A percentile compares a stretch with the other conserved stretches of the same genome.
Evolutionary conservation across 2,888 invertebrate species (phyloP).

Genomic region (Sinelater perroti): DNA sequence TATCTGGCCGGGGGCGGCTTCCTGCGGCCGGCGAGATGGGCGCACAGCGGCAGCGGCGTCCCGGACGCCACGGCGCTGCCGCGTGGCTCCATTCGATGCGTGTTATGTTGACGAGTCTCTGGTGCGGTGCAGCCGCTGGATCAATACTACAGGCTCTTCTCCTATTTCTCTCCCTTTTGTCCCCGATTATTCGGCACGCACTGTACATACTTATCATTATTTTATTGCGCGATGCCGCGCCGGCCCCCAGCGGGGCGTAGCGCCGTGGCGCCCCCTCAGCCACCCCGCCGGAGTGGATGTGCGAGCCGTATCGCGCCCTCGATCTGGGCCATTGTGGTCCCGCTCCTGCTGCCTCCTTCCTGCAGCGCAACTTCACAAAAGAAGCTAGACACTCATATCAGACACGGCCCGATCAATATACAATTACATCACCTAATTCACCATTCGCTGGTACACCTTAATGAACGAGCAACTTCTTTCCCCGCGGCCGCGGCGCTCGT

Average conservation of each 20-base stretch:
- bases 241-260: conserved; percentile 10
- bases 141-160: conserved; percentile 41
- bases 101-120: conserved; percentile 39
- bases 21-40: conserved; percentile 25
- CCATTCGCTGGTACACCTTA: no score
- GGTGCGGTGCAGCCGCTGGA: conserved; percentile 42
- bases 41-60: conserved; percentile 20
- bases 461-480: conserved; percentile 14
- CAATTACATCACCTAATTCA: no score
- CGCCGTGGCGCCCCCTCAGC: conserved; percentile 19
- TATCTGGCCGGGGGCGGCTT: conserved; percentile 25
- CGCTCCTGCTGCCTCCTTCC: no score
- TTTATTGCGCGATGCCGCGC: conserved; percentile 8
- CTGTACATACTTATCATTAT: conserved; percentile 22
- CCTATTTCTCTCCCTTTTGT: conserved; percentile 37
- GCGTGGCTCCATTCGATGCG: conserved; percentile 36
- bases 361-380: no score
- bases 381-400: no score
- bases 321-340: no score
- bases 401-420: no score
- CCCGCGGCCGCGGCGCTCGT: neutral
- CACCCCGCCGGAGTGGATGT: no score
- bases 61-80: conserved; percentile 27
- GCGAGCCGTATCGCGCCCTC: no score
- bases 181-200: conserved; percentile 37